phyloP scores from a whole-genome alignment of 2,113 vertebrate species.

The Austrofundulus limnaeus region DNA sequence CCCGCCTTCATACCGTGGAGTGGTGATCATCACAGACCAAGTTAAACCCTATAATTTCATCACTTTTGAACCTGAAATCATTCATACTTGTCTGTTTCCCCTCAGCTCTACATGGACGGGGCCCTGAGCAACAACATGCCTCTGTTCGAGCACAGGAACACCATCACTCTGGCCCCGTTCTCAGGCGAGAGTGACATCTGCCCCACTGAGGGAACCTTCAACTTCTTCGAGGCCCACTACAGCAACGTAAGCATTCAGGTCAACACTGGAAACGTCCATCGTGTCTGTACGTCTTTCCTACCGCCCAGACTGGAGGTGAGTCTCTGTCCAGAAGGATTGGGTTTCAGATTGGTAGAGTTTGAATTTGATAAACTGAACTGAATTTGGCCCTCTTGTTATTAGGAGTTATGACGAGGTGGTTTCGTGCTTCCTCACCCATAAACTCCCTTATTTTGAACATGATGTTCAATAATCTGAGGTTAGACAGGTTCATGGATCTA shows the following conservation, averaged over 20 bases:
- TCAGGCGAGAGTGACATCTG: slow-evolving; percentile 85
- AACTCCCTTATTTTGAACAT: too few relatives aligned
- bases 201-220: slow-evolving; percentile 63
- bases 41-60: background rate
- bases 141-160: slow-evolving; percentile 78
- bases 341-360: background rate
- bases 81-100: background rate
- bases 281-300: slow-evolving; percentile 70
- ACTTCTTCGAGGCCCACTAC: slow-evolving; percentile 61
- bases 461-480: too few relatives aligned
- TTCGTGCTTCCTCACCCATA: too few relatives aligned
- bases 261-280: slow-evolving; percentile 67
- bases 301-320: slow-evolving; percentile 76
- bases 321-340: background rate
- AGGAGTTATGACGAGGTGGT: too few relatives aligned
- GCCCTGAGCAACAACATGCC: slow-evolving; percentile 86
- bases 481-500: too few relatives aligned
- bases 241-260: slow-evolving; percentile 73
- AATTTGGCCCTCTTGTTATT: too few relatives aligned
- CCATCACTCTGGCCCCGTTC: slow-evolving; percentile 89
- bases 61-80: background rate
- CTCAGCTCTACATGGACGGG: slow-evolving; percentile 88
- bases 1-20: slow-evolving; percentile 88
- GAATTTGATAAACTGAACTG: too few relatives aligned
- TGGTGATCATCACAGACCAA: slow-evolving; percentile 77